phyloP scores from a whole-genome alignment of 2,797 vertebrate species.

The Glyptemys insculpta region DNA sequence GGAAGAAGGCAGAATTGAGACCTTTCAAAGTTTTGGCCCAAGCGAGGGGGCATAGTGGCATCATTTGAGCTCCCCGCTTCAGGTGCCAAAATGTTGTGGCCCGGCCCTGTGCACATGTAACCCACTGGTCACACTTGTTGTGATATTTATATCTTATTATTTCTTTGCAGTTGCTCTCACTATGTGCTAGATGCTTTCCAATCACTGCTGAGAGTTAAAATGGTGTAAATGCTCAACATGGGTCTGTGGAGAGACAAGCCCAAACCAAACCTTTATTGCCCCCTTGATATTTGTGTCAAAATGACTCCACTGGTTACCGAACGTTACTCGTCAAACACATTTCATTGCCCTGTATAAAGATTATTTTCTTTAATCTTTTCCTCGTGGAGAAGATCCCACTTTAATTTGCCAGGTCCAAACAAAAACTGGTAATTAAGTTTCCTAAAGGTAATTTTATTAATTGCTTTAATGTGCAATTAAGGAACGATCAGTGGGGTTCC shows the following conservation, averaged over 20 bases:
- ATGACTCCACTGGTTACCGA: not conserved
- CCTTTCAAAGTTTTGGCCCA: too few relatives aligned
- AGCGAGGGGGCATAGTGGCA: too few relatives aligned
- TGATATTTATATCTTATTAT: not conserved
- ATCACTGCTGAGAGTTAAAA: not conserved
- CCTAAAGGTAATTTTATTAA: constrained; percentile 66
- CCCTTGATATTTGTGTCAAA: not conserved
- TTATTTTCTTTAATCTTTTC: not conserved
- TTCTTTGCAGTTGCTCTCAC: not conserved
- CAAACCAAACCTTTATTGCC: not conserved
- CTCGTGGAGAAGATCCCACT: not conserved
- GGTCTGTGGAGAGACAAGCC: not conserved
- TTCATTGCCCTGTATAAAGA: fast-evolving
- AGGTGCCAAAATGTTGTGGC: too few relatives aligned
- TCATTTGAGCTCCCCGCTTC: too few relatives aligned
- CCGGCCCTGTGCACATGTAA: not conserved
- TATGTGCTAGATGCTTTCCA: not conserved
- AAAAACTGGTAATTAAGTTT: constrained; percentile 48
- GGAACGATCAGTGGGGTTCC: constrained; percentile 45
- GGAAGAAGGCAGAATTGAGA: too few relatives aligned
- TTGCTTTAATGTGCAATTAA: constrained; percentile 66
- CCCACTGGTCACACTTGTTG: not conserved
- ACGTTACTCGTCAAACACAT: not conserved
- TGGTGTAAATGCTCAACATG: too few relatives aligned
- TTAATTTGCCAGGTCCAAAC: not conserved